phyloP scores from a whole-genome alignment of 2,113 vertebrate genomes.

The Tetrao urogallus region DNA sequence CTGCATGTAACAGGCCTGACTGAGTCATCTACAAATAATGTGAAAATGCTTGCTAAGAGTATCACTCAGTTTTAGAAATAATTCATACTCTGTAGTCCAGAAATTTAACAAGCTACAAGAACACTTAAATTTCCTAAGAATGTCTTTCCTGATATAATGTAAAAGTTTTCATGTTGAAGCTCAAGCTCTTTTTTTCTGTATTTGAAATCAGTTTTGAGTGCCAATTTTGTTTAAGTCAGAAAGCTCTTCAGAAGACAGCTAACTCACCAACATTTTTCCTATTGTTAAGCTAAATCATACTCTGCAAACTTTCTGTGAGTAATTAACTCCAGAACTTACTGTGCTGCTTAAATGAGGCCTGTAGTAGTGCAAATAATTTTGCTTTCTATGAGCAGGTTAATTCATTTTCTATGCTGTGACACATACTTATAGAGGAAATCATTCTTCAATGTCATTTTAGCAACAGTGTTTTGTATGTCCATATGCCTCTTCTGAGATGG shows the following conservation, averaged over 20 bases:
- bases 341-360: slow-evolving; percentile 2
- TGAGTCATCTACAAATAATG: slow-evolving; percentile 17
- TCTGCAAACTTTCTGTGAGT: slow-evolving; percentile 1
- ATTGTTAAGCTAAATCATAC: background rate
- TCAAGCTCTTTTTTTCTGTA: slow-evolving; percentile 17
- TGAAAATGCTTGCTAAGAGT: slow-evolving; percentile 21
- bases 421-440: background rate
- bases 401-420: background rate
- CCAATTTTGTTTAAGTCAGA: slow-evolving; percentile 3
- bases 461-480: background rate
- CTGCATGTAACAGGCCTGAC: slow-evolving; percentile 8
- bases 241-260: background rate
- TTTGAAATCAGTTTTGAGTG: background rate
- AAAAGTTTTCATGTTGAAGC: slow-evolving; percentile 2
- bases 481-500: background rate
- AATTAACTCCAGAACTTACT: background rate
- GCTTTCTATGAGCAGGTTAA: background rate
- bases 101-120: background rate
- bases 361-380: too few relatives aligned
- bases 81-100: slow-evolving; percentile 41
- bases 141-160: slow-evolving; percentile 17
- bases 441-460: slow-evolving; percentile 3
- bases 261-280: too few relatives aligned
- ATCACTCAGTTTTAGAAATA: slow-evolving; percentile 41
- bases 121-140: slow-evolving; percentile 18